phyloP scores from a whole-genome alignment of 2,113 vertebrate species.

The Spea multiplicata region DNA sequence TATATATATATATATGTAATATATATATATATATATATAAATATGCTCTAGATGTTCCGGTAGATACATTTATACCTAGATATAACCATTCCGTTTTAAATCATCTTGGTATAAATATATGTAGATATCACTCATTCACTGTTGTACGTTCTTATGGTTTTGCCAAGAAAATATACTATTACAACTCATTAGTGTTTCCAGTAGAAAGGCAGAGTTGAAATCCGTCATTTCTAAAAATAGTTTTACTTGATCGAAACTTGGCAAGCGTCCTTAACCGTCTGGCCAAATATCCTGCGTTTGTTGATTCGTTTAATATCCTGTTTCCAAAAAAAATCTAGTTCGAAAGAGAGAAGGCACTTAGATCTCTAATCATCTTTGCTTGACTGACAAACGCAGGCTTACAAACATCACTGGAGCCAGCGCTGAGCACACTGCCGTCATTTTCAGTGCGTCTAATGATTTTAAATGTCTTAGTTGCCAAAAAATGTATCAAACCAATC shows the following conservation, averaged over 20 bases:
- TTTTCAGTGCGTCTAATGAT: neutral
- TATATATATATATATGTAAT: too few species aligned
- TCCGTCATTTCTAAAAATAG: constrained; percentile 42
- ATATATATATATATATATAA: too few species aligned
- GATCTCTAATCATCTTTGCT: constrained; percentile 6
- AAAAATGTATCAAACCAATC: neutral
- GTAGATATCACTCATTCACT: constrained; percentile 8
- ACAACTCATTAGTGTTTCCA: constrained; percentile 45
- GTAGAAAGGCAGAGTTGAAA: constrained; percentile 28
- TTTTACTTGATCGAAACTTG: constrained; percentile 48
- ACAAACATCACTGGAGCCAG: constrained; percentile 11
- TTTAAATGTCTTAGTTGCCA: neutral
- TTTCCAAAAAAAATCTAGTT: constrained; percentile 39
- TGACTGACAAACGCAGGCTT: constrained; percentile 23
- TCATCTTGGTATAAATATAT: neutral
- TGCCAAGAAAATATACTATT: constrained; percentile 37
- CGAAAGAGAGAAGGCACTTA: constrained; percentile 37
- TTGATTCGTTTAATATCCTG: constrained; percentile 51
- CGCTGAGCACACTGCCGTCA: neutral
- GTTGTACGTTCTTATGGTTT: constrained; percentile 15
- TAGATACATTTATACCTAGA: too few species aligned
- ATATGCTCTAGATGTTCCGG: too few species aligned
- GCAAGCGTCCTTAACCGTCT: constrained; percentile 39
- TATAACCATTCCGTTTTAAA: neutral
- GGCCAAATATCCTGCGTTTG: constrained; percentile 49